Evolutionary conservation across 1,140 invertebrate species (phyloP).

Genomic region (Cydia splendana): DNA sequence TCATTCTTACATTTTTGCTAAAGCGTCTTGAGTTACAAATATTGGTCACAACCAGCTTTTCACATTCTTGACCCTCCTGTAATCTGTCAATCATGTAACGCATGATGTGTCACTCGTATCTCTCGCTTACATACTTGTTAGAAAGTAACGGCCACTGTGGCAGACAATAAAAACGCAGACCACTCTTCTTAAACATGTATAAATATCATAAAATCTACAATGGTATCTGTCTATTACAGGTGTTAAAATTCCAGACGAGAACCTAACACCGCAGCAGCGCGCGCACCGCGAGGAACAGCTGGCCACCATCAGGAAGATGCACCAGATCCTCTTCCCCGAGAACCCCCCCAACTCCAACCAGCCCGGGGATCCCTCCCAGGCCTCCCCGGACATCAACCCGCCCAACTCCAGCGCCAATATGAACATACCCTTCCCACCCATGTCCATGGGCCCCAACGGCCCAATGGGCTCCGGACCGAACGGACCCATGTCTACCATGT

Average conservation of each 20-base stretch:
- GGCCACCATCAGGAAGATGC: conserved; percentile 94
- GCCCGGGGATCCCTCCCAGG: conserved; percentile 58
- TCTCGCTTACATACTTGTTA: too few species aligned
- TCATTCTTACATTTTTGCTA: too few species aligned
- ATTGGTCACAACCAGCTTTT: too few species aligned
- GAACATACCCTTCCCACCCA: conserved; percentile 76
- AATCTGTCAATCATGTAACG: too few species aligned
- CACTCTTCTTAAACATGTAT: too few species aligned
- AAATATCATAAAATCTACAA: not conserved
- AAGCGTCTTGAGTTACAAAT: too few species aligned
- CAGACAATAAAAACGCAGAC: too few species aligned
- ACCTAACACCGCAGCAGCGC: conserved; percentile 96
- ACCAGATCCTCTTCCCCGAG: conserved; percentile 94
- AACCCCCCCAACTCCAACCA: conserved; percentile 73
- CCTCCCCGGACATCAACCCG: conserved; percentile 62
- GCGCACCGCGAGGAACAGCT: conserved; percentile 95
- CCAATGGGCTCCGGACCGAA: conserved; percentile 70
- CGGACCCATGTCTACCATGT: conserved; percentile 74
- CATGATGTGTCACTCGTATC: too few species aligned
- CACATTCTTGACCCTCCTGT: too few species aligned
- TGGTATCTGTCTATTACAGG: conserved; percentile 74
- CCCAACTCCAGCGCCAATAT: conserved; percentile 71
- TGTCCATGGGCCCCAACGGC: conserved; percentile 66
- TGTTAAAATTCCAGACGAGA: conserved; percentile 97
- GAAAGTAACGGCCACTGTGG: too few species aligned